A percentile compares a stretch with the other conserved stretches of the same genome.
phyloP scores from a whole-genome alignment of 1,140 invertebrate species.

The Ditylenchus dipsaci region DNA sequence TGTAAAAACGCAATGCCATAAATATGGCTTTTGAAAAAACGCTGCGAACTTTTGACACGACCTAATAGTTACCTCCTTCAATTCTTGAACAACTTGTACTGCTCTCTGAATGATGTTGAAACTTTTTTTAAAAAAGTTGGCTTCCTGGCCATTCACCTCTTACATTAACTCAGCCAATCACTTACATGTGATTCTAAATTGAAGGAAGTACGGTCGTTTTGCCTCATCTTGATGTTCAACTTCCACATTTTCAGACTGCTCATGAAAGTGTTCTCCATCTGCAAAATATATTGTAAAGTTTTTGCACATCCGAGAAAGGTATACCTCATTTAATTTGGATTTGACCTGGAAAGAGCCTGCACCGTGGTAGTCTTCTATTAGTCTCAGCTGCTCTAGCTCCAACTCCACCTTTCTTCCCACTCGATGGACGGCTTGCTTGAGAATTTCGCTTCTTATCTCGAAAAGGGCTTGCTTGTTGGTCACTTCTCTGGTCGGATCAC shows the following conservation, averaged over 20 bases:
- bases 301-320: not conserved
- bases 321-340: not conserved
- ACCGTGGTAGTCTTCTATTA: not conserved
- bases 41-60: too few species aligned
- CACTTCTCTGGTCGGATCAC: not conserved
- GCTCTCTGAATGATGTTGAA: too few species aligned
- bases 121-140: too few species aligned
- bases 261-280: not conserved
- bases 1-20: too few species aligned
- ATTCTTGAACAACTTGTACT: too few species aligned
- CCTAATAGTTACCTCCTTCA: too few species aligned
- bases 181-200: not conserved
- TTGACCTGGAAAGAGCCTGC: not conserved
- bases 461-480: not conserved
- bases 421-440: not conserved
- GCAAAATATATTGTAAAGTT: not conserved
- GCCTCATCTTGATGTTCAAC: not conserved
- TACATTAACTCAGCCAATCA: too few species aligned
- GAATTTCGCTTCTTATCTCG: not conserved
- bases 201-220: not conserved
- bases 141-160: too few species aligned
- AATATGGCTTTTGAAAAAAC: too few species aligned
- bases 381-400: not conserved
- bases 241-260: not conserved
- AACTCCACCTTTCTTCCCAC: not conserved